Evolutionary conservation across 1,140 invertebrate genomes (phyloP).

Genomic region (Brachionus koreanus): DNA sequence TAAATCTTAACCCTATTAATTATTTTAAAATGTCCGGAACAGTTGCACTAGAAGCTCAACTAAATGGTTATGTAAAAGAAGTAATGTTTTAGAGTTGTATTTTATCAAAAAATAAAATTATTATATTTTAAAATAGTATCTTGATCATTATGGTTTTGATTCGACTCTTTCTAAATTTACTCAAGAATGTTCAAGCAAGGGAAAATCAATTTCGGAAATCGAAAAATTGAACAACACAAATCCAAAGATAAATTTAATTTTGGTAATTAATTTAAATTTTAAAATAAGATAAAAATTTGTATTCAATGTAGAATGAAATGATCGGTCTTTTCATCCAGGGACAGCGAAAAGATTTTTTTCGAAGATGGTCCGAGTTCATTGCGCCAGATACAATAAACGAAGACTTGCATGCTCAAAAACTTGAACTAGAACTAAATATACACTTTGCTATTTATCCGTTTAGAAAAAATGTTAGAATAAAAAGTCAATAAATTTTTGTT

Average conservation of each 20-base stretch:
- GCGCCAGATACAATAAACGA: constrained; percentile 49
- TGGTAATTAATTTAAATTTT: constrained; percentile 46
- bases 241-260: constrained; percentile 46
- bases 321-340: constrained; percentile 55
- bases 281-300: background rate
- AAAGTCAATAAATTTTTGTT: background rate
- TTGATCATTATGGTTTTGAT: constrained; percentile 55
- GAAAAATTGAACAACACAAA: constrained; percentile 46
- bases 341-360: constrained; percentile 54
- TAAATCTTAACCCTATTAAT: background rate
- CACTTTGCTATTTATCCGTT: constrained; percentile 61
- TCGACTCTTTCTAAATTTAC: constrained; percentile 52
- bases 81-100: too few relatives aligned
- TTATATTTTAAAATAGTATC: too few relatives aligned
- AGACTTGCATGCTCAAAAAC: constrained; percentile 54
- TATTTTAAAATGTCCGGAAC: constrained; percentile 55
- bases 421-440: constrained; percentile 61
- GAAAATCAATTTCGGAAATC: constrained; percentile 51
- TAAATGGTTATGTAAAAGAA: constrained; percentile 58
- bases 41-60: constrained; percentile 58
- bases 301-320: constrained; percentile 55
- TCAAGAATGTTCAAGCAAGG: constrained; percentile 54
- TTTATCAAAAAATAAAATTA: too few relatives aligned
- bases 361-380: constrained; percentile 54
- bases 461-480: constrained; percentile 10